These are phyloP conservation scores for Alectura lathami DNA, from an alignment of 2,113 vertebrate species.

Conservation along the genomic window DNA sequence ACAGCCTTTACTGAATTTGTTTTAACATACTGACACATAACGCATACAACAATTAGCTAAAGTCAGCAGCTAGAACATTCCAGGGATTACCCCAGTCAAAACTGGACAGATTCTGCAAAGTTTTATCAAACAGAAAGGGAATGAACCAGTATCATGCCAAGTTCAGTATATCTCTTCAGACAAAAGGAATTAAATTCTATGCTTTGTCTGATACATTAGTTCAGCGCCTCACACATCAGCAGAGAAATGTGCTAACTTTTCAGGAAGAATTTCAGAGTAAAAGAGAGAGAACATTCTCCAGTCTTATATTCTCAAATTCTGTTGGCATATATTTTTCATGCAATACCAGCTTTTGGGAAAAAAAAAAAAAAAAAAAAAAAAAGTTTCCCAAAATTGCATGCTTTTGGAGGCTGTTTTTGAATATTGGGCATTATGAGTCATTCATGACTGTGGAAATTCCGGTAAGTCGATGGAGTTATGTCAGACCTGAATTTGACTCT, in stretches of 20 bases:
- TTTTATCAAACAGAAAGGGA: neutral
- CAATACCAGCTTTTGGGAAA: neutral
- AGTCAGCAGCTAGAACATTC: neutral
- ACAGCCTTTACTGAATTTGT: neutral
- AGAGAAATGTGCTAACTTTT: neutral
- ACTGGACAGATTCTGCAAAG: neutral
- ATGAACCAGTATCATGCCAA: neutral
- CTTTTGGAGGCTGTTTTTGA: slow-evolving; percentile 14
- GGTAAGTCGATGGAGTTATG: slow-evolving; percentile 21
- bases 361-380: neutral
- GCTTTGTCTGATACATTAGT: neutral
- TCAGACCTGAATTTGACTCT: neutral
- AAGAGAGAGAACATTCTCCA: neutral
- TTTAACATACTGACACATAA: neutral
- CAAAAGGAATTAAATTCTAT: neutral
- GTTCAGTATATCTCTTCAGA: neutral
- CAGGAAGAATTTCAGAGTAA: neutral
- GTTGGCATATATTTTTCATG: neutral
- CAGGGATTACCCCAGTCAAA: neutral
- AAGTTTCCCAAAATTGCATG: neutral
- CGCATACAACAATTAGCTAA: neutral
- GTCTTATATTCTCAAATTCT: neutral
- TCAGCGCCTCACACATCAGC: neutral
- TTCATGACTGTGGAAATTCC: slow-evolving; percentile 44
- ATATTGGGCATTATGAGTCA: slow-evolving; percentile 34